A percentile compares a stretch with the other conserved stretches of the same genome.
Conservation (phyloP, 1,140 invertebrate species). For the Zaprionus capensis region DNA sequence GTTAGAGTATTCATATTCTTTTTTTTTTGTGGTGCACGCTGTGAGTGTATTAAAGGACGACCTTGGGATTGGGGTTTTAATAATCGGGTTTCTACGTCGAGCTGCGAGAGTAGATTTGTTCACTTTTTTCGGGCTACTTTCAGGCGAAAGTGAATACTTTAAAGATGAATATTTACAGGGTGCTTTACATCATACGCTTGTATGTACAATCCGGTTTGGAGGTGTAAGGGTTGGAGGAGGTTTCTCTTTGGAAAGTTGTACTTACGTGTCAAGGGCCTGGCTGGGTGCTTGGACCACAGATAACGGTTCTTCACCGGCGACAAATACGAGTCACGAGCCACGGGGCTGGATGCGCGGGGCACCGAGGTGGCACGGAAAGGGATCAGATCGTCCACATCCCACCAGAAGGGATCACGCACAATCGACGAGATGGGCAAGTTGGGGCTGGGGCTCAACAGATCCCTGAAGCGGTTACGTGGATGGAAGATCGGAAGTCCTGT, state of each 20-base stretch:
- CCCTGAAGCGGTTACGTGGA: constrained; percentile 88
- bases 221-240: neutral
- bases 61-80: neutral
- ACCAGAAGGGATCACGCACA: constrained; percentile 94
- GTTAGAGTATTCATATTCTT: constrained; percentile 40
- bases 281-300: constrained; percentile 94
- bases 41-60: constrained; percentile 8
- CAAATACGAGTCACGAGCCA: constrained; percentile 93
- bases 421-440: constrained; percentile 91
- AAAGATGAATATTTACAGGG: constrained; percentile 41
- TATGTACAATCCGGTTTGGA: constrained; percentile 11
- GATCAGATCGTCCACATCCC: constrained; percentile 90
- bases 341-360: constrained; percentile 87
- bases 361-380: constrained; percentile 87
- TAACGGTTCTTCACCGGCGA: constrained; percentile 94
- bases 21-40: neutral
- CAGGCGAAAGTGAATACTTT: constrained; percentile 8
- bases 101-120: neutral
- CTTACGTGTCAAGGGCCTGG: constrained; percentile 90
- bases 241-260: constrained; percentile 9
- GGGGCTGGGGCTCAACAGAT: constrained; percentile 91
- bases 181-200: constrained; percentile 19
- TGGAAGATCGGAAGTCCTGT: constrained; percentile 89
- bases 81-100: neutral
- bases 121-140: neutral